Conservation (phyloP, 1,140 invertebrate species). For the Magallana ariakensis region DNA sequence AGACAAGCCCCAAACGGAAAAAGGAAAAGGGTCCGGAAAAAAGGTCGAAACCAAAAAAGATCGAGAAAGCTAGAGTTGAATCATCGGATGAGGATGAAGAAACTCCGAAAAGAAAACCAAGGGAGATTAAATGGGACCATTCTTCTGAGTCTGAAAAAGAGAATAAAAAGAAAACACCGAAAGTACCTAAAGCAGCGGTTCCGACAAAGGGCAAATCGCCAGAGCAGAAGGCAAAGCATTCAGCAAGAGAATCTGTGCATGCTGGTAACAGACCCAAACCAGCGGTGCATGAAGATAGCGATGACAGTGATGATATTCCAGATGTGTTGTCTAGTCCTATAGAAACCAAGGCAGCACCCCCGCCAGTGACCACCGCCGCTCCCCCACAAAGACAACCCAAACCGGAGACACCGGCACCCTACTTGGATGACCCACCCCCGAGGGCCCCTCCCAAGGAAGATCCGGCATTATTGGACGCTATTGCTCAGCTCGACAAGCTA, state of each 20-base stretch:
- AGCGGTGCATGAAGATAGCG: neutral
- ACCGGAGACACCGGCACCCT: conserved; percentile 20
- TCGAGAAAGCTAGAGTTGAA: neutral
- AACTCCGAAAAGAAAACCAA: conserved; percentile 22
- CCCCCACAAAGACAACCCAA: neutral
- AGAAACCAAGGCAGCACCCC: neutral
- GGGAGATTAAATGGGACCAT: conserved; percentile 15
- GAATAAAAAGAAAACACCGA: conserved; percentile 18
- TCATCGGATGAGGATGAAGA: conserved; percentile 1
- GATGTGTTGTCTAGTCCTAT: conserved; percentile 13
- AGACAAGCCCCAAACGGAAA: conserved; percentile 3
- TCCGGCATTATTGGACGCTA: neutral
- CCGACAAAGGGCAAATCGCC: neutral
- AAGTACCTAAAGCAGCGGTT: conserved; percentile 32
- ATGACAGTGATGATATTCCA: conserved; percentile 16
- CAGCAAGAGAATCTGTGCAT: conserved; percentile 2
- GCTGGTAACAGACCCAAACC: neutral
- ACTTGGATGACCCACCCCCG: neutral
- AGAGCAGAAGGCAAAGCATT: neutral
- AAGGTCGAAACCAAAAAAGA: conserved; percentile 14
- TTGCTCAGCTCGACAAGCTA: conserved; percentile 32
- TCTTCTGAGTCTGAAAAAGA: conserved; percentile 38
- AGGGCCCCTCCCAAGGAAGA: conserved; percentile 16
- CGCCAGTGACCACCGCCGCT: conserved; percentile 13
- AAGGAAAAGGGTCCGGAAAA: neutral